Evolutionary conservation across 2,113 vertebrate genomes (phyloP).

Genomic region (Chinchilla lanigera): DNA sequence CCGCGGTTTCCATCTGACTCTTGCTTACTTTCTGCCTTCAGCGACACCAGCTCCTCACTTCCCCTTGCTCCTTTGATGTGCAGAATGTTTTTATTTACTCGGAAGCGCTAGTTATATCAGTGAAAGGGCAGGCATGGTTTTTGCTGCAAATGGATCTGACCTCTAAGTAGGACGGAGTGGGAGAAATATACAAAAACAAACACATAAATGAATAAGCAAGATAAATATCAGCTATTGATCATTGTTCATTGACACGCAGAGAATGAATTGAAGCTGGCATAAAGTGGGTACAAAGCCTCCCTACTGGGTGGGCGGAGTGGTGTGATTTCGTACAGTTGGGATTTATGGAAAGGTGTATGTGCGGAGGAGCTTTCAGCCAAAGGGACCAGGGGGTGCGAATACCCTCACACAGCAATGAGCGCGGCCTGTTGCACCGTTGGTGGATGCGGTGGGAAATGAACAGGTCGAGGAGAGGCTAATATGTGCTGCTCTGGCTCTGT

Average conservation of each 20-base stretch:
- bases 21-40: neutral
- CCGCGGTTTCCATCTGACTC: neutral
- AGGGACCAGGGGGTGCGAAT: neutral
- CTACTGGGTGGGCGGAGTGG: neutral
- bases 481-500: neutral
- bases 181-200: neutral
- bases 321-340: neutral
- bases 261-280: conserved; percentile 2
- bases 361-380: neutral
- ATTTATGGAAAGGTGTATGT: neutral
- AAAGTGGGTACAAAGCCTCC: neutral
- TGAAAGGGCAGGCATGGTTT: neutral
- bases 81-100: neutral
- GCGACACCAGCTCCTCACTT: neutral
- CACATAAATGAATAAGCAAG: neutral
- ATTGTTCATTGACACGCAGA: neutral
- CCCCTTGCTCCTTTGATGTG: neutral
- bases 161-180: neutral
- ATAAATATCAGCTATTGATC: neutral
- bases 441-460: neutral
- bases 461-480: neutral
- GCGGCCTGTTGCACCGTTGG: neutral
- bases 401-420: neutral
- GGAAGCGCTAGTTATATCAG: neutral
- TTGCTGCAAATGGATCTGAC: neutral